Base-by-base conservation (phyloP, 2,797 vertebrate genomes). In the Echiichthys vipera region DNA sequence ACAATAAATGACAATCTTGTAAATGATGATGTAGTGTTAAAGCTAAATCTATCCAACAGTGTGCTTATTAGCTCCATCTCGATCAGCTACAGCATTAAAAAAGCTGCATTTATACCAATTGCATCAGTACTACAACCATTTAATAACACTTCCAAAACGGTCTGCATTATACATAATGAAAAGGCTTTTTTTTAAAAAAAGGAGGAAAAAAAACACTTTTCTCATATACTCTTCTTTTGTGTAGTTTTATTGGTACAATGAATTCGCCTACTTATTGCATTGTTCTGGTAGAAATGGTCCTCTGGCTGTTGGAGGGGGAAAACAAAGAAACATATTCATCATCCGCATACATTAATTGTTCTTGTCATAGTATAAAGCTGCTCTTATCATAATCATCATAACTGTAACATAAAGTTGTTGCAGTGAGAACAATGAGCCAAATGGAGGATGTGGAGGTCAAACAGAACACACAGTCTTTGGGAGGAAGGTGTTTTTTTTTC, bases 371-470 rank as follows among this genome's bases (percentile, higher is more conserved):
- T 46, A 20, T 25, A 15, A 42, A 24, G 8, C 30, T 40, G 7
- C n/a, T 32, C 8, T 29, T 5, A 58, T 8, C 15, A 34, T 20
- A 2, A 34, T 18, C 6, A 12, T 15, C 0, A 24, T 8, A 49
- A 3, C 10, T 39, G 43, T 25, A 17, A 3, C 5, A 5, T 29
- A 18, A 53, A 47, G 34, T 36, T 66, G 57, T 43, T 24, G 27
- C 27, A 62, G 25, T 22, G 56, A 50, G 18, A 39, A 36, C 10
- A 30, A 1, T 14, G 27, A 58, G 30, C 55, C 24, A 18, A 27
- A 17, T 37, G 22, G 25, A 34, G 17, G 25, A 1, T 17, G 58
- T 46, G 65, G 47, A 66, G 67, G 71, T 76, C 65, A 74, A 49
- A 58, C 34, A 37, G 27, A 46, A 32, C 27, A 17, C 46, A 68